phyloP scores from a whole-genome alignment of 2,888 invertebrate species.

The Selenia dentaria region DNA sequence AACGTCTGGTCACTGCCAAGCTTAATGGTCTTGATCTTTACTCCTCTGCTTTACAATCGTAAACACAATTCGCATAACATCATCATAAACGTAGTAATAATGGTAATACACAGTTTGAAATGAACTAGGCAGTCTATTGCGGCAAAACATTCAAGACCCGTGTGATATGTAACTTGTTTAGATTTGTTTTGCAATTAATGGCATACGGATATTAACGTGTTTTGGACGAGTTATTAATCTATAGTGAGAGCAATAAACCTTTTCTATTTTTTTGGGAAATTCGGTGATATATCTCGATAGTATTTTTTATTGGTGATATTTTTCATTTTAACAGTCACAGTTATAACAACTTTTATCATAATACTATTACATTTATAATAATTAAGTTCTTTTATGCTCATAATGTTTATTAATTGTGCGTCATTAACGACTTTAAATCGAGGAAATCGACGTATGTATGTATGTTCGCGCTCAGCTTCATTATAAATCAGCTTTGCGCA shows the following conservation, averaged over 20 bases:
- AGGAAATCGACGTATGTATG: not conserved
- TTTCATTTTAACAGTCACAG: constrained; percentile 5
- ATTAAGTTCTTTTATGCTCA: not conserved
- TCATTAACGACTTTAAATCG: constrained; percentile 2
- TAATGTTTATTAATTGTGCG: constrained; percentile 3
- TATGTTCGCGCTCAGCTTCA: constrained; percentile 14
- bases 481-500: constrained; percentile 21
- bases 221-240: too few relatives aligned
- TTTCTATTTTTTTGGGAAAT: constrained; percentile 13
- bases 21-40: constrained; percentile 56
- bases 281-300: constrained; percentile 4
- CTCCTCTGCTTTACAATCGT: constrained; percentile 27
- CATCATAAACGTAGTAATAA: constrained; percentile 17
- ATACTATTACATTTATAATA: constrained; percentile 9
- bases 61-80: constrained; percentile 23
- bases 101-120: constrained; percentile 5
- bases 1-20: constrained; percentile 42
- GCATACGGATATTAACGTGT: too few relatives aligned
- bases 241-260: constrained; percentile 18
- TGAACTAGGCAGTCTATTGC: constrained; percentile 6
- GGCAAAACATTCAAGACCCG: constrained; percentile 2
- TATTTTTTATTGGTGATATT: constrained; percentile 15
- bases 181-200: too few relatives aligned
- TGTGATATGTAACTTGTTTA: constrained; percentile 5
- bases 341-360: constrained; percentile 9